Percentiles rank a stretch among this genome's conserved stretches.
These are phyloP conservation scores for Pseudomyrmex gracilis DNA, from an alignment of 1,140 invertebrate species.

Conservation along the genomic window DNA sequence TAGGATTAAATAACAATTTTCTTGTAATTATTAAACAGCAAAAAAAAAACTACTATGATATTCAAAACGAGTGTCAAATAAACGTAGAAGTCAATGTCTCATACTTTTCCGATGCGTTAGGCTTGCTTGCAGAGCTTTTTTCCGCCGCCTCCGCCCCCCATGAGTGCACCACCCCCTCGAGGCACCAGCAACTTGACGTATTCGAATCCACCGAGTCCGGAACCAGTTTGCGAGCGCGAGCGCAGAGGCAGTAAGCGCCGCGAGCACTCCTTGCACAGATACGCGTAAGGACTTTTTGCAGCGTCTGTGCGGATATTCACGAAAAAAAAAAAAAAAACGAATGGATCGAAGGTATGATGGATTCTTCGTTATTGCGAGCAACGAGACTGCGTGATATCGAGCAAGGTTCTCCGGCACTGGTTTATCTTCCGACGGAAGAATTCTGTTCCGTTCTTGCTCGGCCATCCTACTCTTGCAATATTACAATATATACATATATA, in stretches of 20 bases:
- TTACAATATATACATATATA: neutral
- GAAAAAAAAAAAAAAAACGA: constrained; percentile 30
- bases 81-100: neutral
- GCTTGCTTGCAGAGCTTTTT: constrained; percentile 86
- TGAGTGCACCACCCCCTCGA: constrained; percentile 82
- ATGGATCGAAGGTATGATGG: constrained; percentile 66
- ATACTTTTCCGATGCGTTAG: constrained; percentile 69
- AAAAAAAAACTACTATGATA: neutral
- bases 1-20: neutral
- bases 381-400: constrained; percentile 40
- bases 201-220: constrained; percentile 84
- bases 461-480: neutral
- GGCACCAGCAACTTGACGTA: constrained; percentile 84
- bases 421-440: neutral
- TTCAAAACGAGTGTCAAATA: constrained; percentile 8
- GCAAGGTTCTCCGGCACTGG: constrained; percentile 47
- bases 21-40: neutral
- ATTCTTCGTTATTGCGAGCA: constrained; percentile 47
- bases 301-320: constrained; percentile 31
- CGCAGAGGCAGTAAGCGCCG: constrained; percentile 83
- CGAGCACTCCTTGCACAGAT: constrained; percentile 83
- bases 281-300: constrained; percentile 79
- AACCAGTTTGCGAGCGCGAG: constrained; percentile 82
- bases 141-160: constrained; percentile 84
- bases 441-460: constrained; percentile 8